Percentiles rank a stretch among this genome's conserved stretches.
Evolutionary conservation across 2,113 vertebrate genomes (phyloP).

Genomic region (Syngnathoides biaculeatus): DNA sequence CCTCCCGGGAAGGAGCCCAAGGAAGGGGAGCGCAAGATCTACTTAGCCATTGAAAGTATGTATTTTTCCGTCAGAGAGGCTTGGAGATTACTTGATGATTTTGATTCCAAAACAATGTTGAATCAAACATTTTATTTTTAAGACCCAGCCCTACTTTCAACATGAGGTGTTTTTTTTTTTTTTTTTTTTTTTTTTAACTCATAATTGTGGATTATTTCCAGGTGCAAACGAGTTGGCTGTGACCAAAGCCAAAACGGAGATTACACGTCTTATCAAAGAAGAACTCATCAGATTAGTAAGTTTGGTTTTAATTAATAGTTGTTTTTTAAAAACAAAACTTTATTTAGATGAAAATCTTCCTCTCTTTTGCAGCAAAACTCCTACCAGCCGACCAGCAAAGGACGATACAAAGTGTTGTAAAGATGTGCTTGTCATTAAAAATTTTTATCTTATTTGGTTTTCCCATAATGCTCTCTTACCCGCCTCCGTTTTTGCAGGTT

Average conservation of each 20-base stretch:
- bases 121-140: no score
- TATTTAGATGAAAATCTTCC: not conserved
- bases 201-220: slow-evolving; percentile 45
- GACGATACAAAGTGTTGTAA: slow-evolving; percentile 97
- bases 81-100: no score
- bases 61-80: not conserved
- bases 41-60: slow-evolving; percentile 98
- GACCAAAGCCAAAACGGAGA: slow-evolving; percentile 98
- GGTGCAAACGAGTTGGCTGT: slow-evolving; percentile 97
- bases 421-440: slow-evolving; percentile 14
- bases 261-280: slow-evolving; percentile 96
- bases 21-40: slow-evolving; percentile 97
- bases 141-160: no score
- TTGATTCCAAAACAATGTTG: no score
- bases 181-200: not conserved
- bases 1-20: slow-evolving; percentile 98
- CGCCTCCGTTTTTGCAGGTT: not conserved
- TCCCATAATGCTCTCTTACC: no score
- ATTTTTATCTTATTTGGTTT: not conserved
- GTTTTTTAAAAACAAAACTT: not conserved
- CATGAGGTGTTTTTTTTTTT: not conserved
- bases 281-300: slow-evolving; percentile 97
- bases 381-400: slow-evolving; percentile 98
- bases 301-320: slow-evolving; percentile 10
- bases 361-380: slow-evolving; percentile 89